Base-by-base conservation (phyloP, 2,113 vertebrate species). In the Nesoenas mayeri region DNA sequence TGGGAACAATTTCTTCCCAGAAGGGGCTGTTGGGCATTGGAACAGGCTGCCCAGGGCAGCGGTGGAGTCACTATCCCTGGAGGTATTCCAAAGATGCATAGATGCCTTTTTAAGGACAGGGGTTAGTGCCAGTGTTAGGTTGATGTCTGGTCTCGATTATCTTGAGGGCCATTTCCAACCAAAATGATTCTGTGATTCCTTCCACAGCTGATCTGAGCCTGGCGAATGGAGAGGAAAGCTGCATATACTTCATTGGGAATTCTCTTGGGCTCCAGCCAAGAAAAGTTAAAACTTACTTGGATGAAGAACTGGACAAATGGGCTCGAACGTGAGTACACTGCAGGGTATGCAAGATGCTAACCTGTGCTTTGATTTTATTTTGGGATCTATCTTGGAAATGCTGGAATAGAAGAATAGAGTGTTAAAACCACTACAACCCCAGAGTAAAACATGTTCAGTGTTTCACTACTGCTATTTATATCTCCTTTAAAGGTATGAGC, bases 261-360 rank as follows among this genome's bases (percentile, higher is more conserved):
- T 99, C 99, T 15, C 97, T 99, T 9, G 99, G 99, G 4, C 98
- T 99, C 38, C 99, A 99, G 96, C 99, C 99, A n/a, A 99, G 97
- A 91, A 98, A 89, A 85, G 98, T 98, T 25, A 98, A 98, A 94
- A 96, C 94, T 38, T 99, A 99, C 87, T 87, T 99, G 67, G 98
- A 99, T 31, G 99, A 99, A 95, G 99, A 99, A 77, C 94, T 99
- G 92, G 98, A 99, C 64, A 99, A 98, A 72, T 99, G 99, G 99
- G 99, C 98, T 94, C 98, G 97, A 97, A 98, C 47, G 99, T 99
- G 96, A 86, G 98, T 97, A 96, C 4, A 11, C 57, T 32, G 3
- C 4, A 6, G 54, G 7, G 16, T 6, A 8, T 10, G 62, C 1
- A 16, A 75, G 89, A 19, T 28, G 42, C 20, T 69, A 12, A 57